These are phyloP conservation scores for Belgica antarctica DNA, from an alignment of 2,888 invertebrate genomes.

Conservation along the genomic window DNA sequence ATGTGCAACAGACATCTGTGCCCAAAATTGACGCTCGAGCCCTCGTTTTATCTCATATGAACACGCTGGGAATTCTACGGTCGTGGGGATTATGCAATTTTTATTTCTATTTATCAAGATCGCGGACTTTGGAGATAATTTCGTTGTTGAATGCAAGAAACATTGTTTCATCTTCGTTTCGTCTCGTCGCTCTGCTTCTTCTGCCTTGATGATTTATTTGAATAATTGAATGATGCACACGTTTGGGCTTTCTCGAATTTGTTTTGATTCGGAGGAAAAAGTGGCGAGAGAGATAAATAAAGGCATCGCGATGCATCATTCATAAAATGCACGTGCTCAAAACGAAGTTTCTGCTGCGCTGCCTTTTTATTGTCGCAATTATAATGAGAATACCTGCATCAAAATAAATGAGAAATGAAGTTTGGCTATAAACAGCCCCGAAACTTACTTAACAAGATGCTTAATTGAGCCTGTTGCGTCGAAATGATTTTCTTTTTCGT, in stretches of 20 bases:
- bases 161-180: conserved; percentile 19
- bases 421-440: background rate
- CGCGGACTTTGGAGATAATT: background rate
- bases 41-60: background rate
- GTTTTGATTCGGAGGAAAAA: background rate
- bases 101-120: conserved; percentile 31
- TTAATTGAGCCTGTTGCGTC: conserved; percentile 30
- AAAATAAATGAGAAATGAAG: conserved; percentile 20
- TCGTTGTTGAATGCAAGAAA: background rate
- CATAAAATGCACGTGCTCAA: conserved; percentile 31
- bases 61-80: background rate
- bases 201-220: conserved; percentile 10
- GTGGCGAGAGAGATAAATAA: background rate
- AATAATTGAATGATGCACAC: conserved; percentile 31
- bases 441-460: background rate
- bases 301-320: conserved; percentile 29
- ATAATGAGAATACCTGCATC: too few relatives aligned
- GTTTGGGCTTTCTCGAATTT: background rate
- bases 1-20: too few relatives aligned
- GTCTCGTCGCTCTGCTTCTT: conserved; percentile 12
- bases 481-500: conserved; percentile 8
- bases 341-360: background rate
- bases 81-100: conserved; percentile 33
- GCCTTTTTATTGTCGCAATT: too few relatives aligned
- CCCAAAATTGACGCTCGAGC: too few relatives aligned